phyloP scores from a whole-genome alignment of 92 coral and sea anemone genomes.

The Siderastrea radians region DNA sequence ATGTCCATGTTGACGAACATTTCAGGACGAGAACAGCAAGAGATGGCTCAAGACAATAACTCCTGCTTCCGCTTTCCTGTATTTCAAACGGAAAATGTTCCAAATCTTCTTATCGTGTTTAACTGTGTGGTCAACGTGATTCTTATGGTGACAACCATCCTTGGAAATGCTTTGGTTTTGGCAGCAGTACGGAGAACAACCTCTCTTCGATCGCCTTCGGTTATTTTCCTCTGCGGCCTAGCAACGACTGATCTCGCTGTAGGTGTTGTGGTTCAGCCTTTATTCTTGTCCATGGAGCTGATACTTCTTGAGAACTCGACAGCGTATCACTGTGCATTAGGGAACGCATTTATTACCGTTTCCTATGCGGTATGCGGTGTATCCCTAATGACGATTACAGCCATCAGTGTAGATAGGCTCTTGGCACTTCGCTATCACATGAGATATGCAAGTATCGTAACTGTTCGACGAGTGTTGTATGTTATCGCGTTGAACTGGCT shows the following conservation, averaged over 20 bases:
- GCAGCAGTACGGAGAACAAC: slow-evolving; percentile 7
- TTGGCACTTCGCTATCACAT: slow-evolving; percentile 12
- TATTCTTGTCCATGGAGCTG: background rate
- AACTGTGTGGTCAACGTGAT: background rate
- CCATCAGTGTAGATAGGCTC: background rate
- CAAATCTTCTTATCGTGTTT: background rate
- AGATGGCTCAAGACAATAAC: no score
- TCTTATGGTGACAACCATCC: background rate
- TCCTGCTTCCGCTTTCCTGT: background rate
- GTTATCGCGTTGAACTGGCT: slow-evolving; percentile 1
- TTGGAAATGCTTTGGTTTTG: slow-evolving; percentile 1
- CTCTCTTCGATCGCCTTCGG: slow-evolving; percentile 15
- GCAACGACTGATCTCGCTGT: slow-evolving; percentile 17
- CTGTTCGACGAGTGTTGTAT: background rate
- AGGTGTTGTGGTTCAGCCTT: background rate
- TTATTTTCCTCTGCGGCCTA: slow-evolving; percentile 19
- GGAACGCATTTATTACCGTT: background rate
- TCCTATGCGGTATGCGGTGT: background rate
- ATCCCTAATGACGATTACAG: background rate
- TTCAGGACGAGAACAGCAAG: no score
- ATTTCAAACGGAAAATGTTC: background rate
- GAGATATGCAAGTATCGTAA: slow-evolving; percentile 8
- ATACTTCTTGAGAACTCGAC: background rate
- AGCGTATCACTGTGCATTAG: background rate
- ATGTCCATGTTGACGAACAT: no score